Evolutionary conservation across 2,797 vertebrate species (phyloP), one percentile per base, ranked within the genome.

Genomic region (Mormyrops boulengeri): DNA sequence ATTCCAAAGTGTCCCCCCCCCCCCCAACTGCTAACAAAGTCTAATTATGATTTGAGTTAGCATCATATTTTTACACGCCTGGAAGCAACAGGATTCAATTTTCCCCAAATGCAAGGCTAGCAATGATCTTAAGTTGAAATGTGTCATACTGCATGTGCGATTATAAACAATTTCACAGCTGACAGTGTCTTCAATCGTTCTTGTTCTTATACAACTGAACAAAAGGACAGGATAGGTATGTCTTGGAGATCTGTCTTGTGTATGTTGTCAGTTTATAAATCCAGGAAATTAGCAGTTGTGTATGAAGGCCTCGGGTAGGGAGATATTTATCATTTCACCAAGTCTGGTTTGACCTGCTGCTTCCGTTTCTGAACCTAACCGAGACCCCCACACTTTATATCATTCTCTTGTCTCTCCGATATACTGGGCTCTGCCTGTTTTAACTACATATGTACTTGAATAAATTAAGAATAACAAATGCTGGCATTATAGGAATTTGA

Each of bases 111-210:
- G 88, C 91, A 89, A 53, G 80, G 89, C 88, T 90, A 90, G 92
- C 92, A 92, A 69, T 89, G 60, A 90, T 91, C 89, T 92, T 92
- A 89, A 93, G 93, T 92, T 91, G 90, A 93, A 92, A 52, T 69
- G 57, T 49, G 44, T 88, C 41, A 22, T 8, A n/a, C 5, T 30
- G 8, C 49, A 26, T 30, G 26, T 38, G 50, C 38, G 6, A 8
- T 84, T 44, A 82, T 57, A 22, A 57, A 57, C 30, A 8, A 26
- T 87, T 11, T 14, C 3, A 53, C 5, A 12, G 26, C 26, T 7
- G 26, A 9, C 11, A 86, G 85, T 17, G 5, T 86, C 50, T 52
- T 30, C 26, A 30, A 17, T 30, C 4, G 6, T 17, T 26, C 77
- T 47, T 84, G 66, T 38, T 73, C 12, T 38, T 73, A 73, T 73